These are phyloP conservation scores for Lasaia peninsularis DNA, from an alignment of 1,140 invertebrate species.

Conservation along the genomic window DNA sequence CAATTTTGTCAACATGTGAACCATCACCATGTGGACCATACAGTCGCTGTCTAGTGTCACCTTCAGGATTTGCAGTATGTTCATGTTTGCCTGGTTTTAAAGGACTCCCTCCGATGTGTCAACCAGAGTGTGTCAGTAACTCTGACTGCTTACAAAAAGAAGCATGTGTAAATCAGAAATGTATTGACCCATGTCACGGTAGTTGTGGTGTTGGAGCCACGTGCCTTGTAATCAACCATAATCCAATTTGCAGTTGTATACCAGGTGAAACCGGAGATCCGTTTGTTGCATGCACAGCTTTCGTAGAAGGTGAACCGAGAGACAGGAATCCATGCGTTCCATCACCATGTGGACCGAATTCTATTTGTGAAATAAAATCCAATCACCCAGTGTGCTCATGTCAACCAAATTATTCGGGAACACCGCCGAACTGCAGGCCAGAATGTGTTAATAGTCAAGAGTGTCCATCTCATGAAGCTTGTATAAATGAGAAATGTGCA, in stretches of 20 bases:
- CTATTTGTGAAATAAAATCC: conserved; percentile 88
- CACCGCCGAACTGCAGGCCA: conserved; percentile 84
- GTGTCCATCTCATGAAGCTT: conserved; percentile 85
- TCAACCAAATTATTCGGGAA: conserved; percentile 84
- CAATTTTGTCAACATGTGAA: conserved; percentile 79
- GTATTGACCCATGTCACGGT: conserved; percentile 86
- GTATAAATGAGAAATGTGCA: conserved; percentile 88
- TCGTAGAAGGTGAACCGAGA: conserved; percentile 63
- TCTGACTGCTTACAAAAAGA: conserved; percentile 87
- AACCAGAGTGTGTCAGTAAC: conserved; percentile 88
- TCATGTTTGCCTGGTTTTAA: conserved; percentile 88
- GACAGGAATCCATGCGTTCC: conserved; percentile 85
- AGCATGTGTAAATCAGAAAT: conserved; percentile 88
- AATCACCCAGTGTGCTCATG: conserved; percentile 88
- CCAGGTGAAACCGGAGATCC: conserved; percentile 88
- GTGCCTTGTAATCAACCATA: conserved; percentile 88
- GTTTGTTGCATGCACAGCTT: conserved; percentile 83
- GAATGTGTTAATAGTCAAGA: conserved; percentile 88
- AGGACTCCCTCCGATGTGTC: conserved; percentile 87
- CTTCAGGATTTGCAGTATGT: conserved; percentile 85
- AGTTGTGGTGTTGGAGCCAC: conserved; percentile 86
- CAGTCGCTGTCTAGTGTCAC: conserved; percentile 84
- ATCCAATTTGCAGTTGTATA: conserved; percentile 88
- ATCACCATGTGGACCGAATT: conserved; percentile 91
- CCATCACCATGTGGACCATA: conserved; percentile 89